Base-by-base conservation (phyloP, 1,140 invertebrate species). In the Cotesia glomerata region DNA sequence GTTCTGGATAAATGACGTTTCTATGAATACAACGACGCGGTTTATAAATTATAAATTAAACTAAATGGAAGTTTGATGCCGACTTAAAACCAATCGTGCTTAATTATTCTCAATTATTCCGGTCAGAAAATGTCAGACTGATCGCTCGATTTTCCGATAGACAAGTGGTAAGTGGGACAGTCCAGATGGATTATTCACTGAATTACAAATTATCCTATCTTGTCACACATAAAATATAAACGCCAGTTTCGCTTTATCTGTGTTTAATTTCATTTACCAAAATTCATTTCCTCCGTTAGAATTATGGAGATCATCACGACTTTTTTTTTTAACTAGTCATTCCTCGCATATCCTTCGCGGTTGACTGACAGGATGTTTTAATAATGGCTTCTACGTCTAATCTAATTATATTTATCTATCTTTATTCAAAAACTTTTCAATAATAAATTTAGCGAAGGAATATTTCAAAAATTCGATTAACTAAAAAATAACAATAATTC, bases 51-150 rank as follows among this genome's bases (percentile, higher is more conserved):
- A 65, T 49, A 14, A 49, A 65, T 49, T 49, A 9, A 26, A n/a
- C 7, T 49, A 14, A 36, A 56, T 67, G 49, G 51, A 67, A 35
- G 49, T 67, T 54, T 14, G 16, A 67, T 67, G 49, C 13, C 16
- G 34, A 54, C n/a, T 54, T 67, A 35, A 56, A 54, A 56, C 56
- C 26, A 67, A 13, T 56, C 34, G 32, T 11, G 16, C 13, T 67
- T 67, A 54, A 67, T 67, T 67, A 67, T 67, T 67, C 51, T 54
- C 8, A 45, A 34, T 67, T 34, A 67, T 52, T 67, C 32, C 8
- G 51, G 51, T 34, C 49, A 54, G 49, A 67, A 67, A 67, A 67
- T 67, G 65, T 67, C 65, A 67, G 32, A 34, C 65, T 26, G 26
- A 26, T 26, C n/a, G n/a, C 11, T 67, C 65, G 65, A 67, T 54